Percentiles rank a stretch among this genome's conserved stretches.
phyloP scores from a whole-genome alignment of 2,797 vertebrate species.

The Rhyacichthys aspro region DNA sequence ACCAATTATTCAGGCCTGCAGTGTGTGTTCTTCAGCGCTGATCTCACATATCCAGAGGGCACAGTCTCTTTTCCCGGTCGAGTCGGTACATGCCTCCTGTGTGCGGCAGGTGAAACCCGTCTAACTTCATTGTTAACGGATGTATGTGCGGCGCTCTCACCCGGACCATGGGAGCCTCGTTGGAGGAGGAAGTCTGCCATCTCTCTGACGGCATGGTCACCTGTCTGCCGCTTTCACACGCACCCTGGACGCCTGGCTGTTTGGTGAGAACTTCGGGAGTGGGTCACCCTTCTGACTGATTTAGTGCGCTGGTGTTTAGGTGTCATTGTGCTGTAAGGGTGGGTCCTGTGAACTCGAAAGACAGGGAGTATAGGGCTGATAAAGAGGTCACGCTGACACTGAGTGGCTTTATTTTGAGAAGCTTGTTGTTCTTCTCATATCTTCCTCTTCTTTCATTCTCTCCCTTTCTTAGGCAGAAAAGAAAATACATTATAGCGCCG shows the following conservation, averaged over 20 bases:
- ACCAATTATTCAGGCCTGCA: conserved; percentile 1
- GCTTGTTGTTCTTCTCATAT: conserved; percentile 19
- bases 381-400: conserved; percentile 57
- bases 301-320: conserved; percentile 33
- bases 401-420: conserved; percentile 45
- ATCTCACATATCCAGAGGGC: conserved; percentile 49
- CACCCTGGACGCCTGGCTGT: conserved; percentile 50
- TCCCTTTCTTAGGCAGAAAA: no score
- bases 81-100: conserved; percentile 62
- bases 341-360: conserved; percentile 23
- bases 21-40: conserved; percentile 26
- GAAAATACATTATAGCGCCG: conserved; percentile 10
- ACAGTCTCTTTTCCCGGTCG: conserved; percentile 46
- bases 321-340: conserved; percentile 35
- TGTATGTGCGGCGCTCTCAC: conserved; percentile 10
- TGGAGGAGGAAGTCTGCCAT: conserved; percentile 8
- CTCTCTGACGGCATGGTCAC: conserved; percentile 51
- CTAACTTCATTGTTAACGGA: conserved; percentile 60
- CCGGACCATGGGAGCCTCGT: conserved; percentile 3
- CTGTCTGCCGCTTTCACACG: conserved; percentile 50
- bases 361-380: conserved; percentile 23
- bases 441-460: conserved; percentile 33
- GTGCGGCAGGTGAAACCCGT: conserved; percentile 77
- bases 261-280: conserved; percentile 59
- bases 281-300: conserved; percentile 25